Percentiles rank a stretch among this genome's conserved stretches.
Evolutionary conservation across 2,888 invertebrate species (phyloP).

Genomic region (Stomorhina lunata): DNA sequence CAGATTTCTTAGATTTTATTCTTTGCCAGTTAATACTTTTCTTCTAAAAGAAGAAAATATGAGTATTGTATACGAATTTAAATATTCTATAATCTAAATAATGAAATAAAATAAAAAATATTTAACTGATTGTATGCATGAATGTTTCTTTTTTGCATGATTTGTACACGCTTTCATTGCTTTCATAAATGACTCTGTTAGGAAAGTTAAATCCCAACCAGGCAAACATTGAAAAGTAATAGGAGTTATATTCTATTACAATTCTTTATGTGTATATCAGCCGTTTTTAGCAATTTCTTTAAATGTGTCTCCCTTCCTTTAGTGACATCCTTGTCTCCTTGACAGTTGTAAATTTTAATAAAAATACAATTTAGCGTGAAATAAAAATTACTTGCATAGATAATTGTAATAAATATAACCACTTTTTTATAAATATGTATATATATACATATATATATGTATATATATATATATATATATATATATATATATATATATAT

Average conservation of each 20-base stretch:
- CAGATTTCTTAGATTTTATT: not conserved
- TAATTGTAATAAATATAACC: too few relatives aligned
- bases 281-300: not conserved
- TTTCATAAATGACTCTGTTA: constrained; percentile 14
- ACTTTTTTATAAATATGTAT: too few relatives aligned
- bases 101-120: not conserved
- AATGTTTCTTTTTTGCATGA: constrained; percentile 34
- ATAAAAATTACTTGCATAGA: too few relatives aligned
- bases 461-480: too few relatives aligned
- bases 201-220: not conserved
- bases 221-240: not conserved
- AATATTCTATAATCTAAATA: constrained; percentile 28
- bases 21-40: constrained; percentile 2
- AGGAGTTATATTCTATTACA: not conserved
- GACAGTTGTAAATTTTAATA: constrained; percentile 75
- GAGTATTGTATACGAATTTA: not conserved
- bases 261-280: not conserved
- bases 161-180: constrained; percentile 12
- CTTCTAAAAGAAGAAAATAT: not conserved
- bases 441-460: too few relatives aligned
- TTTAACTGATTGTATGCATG: constrained; percentile 8
- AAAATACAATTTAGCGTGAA: constrained; percentile 73
- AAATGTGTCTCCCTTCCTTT: not conserved
- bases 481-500: too few relatives aligned
- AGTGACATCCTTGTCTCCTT: constrained; percentile 72